These are phyloP conservation scores for Dendrolimus pini DNA, from an alignment of 2,888 invertebrate genomes.

Conservation along the genomic window DNA sequence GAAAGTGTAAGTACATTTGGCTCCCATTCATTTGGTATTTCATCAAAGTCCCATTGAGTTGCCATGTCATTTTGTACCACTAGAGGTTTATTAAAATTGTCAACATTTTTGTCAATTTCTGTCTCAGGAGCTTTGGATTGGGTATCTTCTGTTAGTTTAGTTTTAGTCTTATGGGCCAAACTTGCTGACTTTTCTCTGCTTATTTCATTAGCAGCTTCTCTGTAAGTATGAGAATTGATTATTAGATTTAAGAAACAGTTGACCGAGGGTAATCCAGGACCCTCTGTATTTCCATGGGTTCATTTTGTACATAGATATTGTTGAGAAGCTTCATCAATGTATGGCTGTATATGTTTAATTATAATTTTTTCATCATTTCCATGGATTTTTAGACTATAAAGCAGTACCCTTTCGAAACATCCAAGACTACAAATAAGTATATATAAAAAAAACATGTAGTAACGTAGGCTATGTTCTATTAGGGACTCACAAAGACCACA, in stretches of 20 bases:
- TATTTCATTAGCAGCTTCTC: conserved; percentile 59
- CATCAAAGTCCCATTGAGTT: conserved; percentile 55
- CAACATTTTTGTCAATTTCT: conserved; percentile 14
- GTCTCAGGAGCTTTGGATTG: conserved; percentile 16
- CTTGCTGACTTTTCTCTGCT: conserved; percentile 52
- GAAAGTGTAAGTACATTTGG: conserved; percentile 40
- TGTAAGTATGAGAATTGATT: conserved; percentile 21
- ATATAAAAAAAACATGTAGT: no score
- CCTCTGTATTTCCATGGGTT: no score
- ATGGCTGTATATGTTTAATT: neutral
- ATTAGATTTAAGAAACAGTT: neutral
- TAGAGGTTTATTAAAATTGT: conserved; percentile 2
- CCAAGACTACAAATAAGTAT: no score
- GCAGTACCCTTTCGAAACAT: no score
- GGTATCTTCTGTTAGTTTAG: conserved; percentile 21
- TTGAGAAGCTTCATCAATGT: neutral
- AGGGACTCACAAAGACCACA: no score
- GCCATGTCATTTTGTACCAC: conserved; percentile 46
- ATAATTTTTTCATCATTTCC: neutral
- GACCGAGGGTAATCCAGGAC: no score
- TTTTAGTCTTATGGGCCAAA: conserved; percentile 30
- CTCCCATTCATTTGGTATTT: conserved; percentile 44
- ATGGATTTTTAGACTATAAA: no score
- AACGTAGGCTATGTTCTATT: no score
- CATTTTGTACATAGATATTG: no score